Base-by-base conservation (phyloP, 2,888 invertebrate species). In the Rugalucina vietnamica region DNA sequence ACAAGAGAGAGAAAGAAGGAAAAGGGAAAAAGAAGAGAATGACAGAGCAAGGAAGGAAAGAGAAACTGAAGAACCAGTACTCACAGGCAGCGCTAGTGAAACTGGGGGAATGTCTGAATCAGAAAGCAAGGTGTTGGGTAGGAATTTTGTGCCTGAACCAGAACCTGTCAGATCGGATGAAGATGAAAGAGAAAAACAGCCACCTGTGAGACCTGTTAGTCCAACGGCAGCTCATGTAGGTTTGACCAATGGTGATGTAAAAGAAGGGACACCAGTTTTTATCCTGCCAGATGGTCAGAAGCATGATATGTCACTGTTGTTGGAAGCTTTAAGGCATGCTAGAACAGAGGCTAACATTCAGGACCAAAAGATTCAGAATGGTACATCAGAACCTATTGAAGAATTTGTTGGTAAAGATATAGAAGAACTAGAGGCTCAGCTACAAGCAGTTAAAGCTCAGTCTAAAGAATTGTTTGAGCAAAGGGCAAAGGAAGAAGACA, bases 281-380 rank as follows among this genome's bases (percentile, higher is more conserved):
- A 87, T 90, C 14, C 81, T 90, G 81, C 90, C 92, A n/a, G 65
- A 65, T 65, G 89, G 90, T 39, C 87, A 91, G 57, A 89, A 85
- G 54, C 90, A 89, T 81, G 90, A 91, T 84, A 89, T 90, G 80
- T 82, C 89, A 79, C 82, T 90, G 50, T 81, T 91, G 29, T 79
- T 91, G 10, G 91, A 92, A 77, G 91, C 90, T 43, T 79, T 92
- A 8, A 80, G 87, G 54, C 90, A 90, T 83, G 92, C 92, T 24
- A 87, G 92, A 60, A 89, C 89, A 70, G 91, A 91, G 74, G 92
- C 89, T 21, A 90, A 81, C 81, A 81, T 85, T 49, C 89, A 90
- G 39, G 90, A 89, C 77, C 84, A 88, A 49, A 65, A 83, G n/a
- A 85, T 87, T 32, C 87, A 87, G 50, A 81, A 54, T 73, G 81